A percentile compares a stretch with the other conserved stretches of the same genome.
Evolutionary conservation across 1,140 invertebrate genomes (phyloP).

Genomic region (Dendrolimus kikuchii): DNA sequence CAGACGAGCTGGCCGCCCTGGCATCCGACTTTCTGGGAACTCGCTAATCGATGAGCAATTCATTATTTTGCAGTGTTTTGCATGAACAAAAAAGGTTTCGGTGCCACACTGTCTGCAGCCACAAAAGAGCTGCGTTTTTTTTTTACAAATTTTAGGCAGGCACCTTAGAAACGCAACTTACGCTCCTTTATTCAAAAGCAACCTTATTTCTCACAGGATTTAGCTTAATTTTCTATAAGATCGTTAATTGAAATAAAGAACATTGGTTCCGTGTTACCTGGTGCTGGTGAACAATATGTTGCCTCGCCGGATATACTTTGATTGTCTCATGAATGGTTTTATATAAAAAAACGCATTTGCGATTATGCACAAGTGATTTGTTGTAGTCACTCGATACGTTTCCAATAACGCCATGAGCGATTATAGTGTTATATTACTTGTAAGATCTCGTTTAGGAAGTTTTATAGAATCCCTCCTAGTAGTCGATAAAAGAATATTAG

Average conservation of each 20-base stretch:
- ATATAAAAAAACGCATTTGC: slow-evolving; percentile 62
- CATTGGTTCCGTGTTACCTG: slow-evolving; percentile 46
- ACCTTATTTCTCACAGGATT: slow-evolving; percentile 27
- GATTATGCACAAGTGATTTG: slow-evolving; percentile 68
- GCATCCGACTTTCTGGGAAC: slow-evolving; percentile 46
- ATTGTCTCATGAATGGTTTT: slow-evolving; percentile 39
- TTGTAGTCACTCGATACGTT: slow-evolving; percentile 49
- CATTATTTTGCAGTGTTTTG: slow-evolving; percentile 38
- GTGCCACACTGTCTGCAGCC: slow-evolving; percentile 64
- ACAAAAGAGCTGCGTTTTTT: slow-evolving; percentile 42
- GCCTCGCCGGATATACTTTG: slow-evolving; percentile 57
- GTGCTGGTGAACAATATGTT: slow-evolving; percentile 42
- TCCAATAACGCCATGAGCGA: slow-evolving; percentile 33
- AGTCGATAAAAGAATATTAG: too few relatives aligned
- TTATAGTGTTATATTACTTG: slow-evolving; percentile 58
- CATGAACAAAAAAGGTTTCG: slow-evolving; percentile 51
- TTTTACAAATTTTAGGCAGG: slow-evolving; percentile 38
- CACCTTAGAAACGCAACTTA: slow-evolving; percentile 59
- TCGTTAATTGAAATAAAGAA: slow-evolving; percentile 35
- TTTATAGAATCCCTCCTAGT: slow-evolving; percentile 3
- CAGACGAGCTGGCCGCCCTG: background rate
- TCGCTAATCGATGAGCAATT: slow-evolving; percentile 32
- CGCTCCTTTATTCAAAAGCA: slow-evolving; percentile 21
- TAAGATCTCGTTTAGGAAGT: slow-evolving; percentile 26
- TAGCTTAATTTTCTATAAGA: slow-evolving; percentile 25